Conservation (phyloP, 2,797 vertebrate species). For the Stomatorhinus walkeri region DNA sequence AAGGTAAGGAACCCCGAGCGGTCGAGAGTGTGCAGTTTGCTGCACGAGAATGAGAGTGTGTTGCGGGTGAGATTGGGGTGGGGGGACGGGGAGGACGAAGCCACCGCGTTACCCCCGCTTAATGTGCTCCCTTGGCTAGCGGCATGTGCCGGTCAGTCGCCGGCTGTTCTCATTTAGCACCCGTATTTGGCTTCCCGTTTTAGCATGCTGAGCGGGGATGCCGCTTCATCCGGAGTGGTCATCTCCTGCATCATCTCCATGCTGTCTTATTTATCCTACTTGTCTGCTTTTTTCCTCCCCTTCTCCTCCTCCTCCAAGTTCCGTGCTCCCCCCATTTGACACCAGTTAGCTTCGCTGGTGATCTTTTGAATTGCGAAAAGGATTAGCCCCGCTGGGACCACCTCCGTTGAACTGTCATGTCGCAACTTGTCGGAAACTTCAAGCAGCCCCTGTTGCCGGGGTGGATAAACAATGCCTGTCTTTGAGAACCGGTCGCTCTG, state of each 20-base stretch:
- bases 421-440: conserved; percentile 48
- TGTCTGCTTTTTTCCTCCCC: background rate
- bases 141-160: conserved; percentile 19
- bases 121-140: conserved; percentile 11
- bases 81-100: conserved; percentile 20
- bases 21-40: conserved; percentile 36
- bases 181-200: background rate
- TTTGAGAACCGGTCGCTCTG: conserved; percentile 15
- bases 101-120: conserved; percentile 12
- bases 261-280: background rate
- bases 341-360: conserved; percentile 3
- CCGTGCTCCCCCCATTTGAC: background rate
- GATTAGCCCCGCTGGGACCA: background rate
- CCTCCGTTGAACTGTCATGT: conserved; percentile 27
- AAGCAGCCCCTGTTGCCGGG: conserved; percentile 17
- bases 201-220: background rate
- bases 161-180: background rate
- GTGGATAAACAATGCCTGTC: conserved; percentile 19
- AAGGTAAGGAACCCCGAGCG: conserved; percentile 73
- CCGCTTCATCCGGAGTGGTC: background rate
- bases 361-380: conserved; percentile 14
- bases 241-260: background rate
- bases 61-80: conserved; percentile 27
- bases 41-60: conserved; percentile 35
- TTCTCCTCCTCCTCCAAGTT: background rate